phyloP scores from a whole-genome alignment of 2,113 vertebrate genomes.

The Halcyon senegalensis region DNA sequence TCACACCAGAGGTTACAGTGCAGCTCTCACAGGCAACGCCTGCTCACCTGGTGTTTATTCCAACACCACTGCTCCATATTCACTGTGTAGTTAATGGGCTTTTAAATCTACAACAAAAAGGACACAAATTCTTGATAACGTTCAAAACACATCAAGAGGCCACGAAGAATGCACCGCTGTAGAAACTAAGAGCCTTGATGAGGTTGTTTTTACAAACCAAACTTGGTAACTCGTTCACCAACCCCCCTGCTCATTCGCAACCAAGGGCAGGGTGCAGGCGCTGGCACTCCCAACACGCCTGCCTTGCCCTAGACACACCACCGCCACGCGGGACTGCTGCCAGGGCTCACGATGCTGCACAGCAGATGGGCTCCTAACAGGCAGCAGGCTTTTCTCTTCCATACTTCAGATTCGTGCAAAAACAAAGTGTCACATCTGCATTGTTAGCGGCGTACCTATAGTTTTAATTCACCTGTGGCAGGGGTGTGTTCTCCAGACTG shows the following conservation, averaged over 20 bases:
- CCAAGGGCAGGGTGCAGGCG: not conserved
- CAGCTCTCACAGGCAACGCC: not conserved
- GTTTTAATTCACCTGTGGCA: not conserved
- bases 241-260: not conserved
- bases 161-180: conserved; percentile 18
- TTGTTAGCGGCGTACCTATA: not conserved
- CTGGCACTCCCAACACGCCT: not conserved
- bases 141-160: conserved; percentile 15
- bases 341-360: not conserved
- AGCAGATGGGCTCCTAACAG: not conserved
- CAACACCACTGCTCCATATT: not conserved
- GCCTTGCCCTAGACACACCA: not conserved
- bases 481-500: not conserved
- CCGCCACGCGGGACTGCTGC: not conserved
- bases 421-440: not conserved
- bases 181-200: not conserved
- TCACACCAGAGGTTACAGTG: not conserved
- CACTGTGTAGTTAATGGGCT: not conserved
- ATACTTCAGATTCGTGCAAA: not conserved
- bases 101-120: conserved; percentile 1
- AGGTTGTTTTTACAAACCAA: not conserved
- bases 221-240: not conserved
- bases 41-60: not conserved
- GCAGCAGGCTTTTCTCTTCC: not conserved
- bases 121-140: not conserved